These are phyloP conservation scores for Resseliella maxima DNA, from an alignment of 2,888 invertebrate species.

Conservation along the genomic window DNA sequence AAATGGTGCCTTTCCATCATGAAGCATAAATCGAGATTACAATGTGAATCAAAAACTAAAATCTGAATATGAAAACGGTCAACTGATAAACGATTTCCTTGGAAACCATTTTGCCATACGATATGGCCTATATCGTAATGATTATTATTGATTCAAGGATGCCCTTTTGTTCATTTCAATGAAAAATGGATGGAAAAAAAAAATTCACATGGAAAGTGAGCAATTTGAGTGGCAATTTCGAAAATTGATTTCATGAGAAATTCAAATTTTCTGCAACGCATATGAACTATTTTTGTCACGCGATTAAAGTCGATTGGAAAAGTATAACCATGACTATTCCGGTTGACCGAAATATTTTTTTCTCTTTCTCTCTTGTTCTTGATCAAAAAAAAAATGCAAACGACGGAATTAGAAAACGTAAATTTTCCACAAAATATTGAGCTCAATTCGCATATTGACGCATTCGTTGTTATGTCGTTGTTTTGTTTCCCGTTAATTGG, in stretches of 20 bases:
- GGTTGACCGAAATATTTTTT: neutral
- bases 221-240: neutral
- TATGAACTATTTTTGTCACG: neutral
- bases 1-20: neutral
- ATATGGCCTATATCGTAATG: neutral
- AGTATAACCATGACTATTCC: neutral
- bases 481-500: neutral
- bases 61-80: neutral
- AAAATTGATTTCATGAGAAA: neutral
- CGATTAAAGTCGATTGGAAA: neutral
- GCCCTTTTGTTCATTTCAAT: slow-evolving; percentile 8
- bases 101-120: neutral
- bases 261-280: neutral
- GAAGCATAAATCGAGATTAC: neutral
- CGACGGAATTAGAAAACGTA: neutral
- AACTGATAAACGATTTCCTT: neutral
- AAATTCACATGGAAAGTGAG: neutral
- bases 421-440: neutral
- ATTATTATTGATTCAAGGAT: neutral
- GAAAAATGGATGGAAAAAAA: too few relatives aligned
- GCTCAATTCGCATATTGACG: neutral
- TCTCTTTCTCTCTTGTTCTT: too few relatives aligned
- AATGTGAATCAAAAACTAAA: neutral
- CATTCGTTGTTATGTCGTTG: neutral
- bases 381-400: neutral